These are phyloP conservation scores for Drosophila acutilabella DNA, from an alignment of 2,888 invertebrate genomes.

Conservation along the genomic window DNA sequence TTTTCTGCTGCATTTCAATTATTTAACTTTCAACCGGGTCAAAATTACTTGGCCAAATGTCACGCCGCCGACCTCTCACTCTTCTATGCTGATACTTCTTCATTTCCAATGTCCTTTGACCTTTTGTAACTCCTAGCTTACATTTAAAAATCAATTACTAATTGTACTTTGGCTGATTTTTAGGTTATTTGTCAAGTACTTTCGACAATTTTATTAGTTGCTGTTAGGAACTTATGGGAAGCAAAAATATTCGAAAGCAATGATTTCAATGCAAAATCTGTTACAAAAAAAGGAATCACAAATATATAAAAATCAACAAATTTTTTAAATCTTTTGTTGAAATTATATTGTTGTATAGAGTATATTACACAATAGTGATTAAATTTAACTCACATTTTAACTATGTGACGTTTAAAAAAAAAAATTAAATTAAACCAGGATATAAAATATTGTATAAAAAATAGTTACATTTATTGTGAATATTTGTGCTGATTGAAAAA, in stretches of 20 bases:
- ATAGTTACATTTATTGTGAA: slow-evolving; percentile 33
- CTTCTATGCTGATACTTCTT: background rate
- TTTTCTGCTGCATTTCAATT: slow-evolving; percentile 59
- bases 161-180: slow-evolving; percentile 12
- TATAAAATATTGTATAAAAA: background rate
- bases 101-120: slow-evolving; percentile 12
- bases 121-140: slow-evolving; percentile 14
- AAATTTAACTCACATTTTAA: too few relatives aligned
- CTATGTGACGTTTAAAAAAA: too few relatives aligned
- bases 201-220: slow-evolving; percentile 5
- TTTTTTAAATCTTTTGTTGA: too few relatives aligned
- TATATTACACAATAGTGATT: too few relatives aligned
- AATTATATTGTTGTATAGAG: too few relatives aligned
- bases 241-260: too few relatives aligned
- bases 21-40: slow-evolving; percentile 61
- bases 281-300: too few relatives aligned
- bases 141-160: slow-evolving; percentile 58
- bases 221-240: too few relatives aligned
- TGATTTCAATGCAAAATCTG: too few relatives aligned
- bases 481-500: slow-evolving; percentile 29
- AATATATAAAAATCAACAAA: too few relatives aligned
- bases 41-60: slow-evolving; percentile 14
- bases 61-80: slow-evolving; percentile 6
- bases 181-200: slow-evolving; percentile 8
- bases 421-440: background rate